phyloP scores from a whole-genome alignment of 1,140 invertebrate species.

The Acromyrmex echinatior region DNA sequence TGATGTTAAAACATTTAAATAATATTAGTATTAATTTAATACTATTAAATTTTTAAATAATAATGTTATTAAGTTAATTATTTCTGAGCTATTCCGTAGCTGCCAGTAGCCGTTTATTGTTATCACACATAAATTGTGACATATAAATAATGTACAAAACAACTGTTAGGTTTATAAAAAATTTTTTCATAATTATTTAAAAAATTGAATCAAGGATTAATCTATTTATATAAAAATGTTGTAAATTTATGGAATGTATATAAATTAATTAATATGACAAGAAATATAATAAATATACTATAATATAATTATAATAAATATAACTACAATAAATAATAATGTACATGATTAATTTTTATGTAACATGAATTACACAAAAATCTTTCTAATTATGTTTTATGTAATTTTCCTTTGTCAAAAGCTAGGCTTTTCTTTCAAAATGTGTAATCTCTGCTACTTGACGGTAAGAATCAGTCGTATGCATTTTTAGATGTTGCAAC shows the following conservation, averaged over 20 bases:
- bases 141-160: slow-evolving; percentile 27
- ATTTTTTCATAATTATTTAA: not conserved
- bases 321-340: too few species aligned
- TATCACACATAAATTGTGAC: not conserved
- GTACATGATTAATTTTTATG: not conserved
- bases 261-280: not conserved
- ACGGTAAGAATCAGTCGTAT: slow-evolving; percentile 29
- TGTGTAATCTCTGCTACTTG: not conserved
- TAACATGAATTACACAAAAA: not conserved
- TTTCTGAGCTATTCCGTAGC: not conserved
- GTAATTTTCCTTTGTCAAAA: not conserved
- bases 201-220: slow-evolving; percentile 13
- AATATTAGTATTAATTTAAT: slow-evolving; percentile 18
- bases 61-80: not conserved
- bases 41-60: not conserved
- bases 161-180: not conserved
- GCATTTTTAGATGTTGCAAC: slow-evolving; percentile 17
- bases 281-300: slow-evolving; percentile 4
- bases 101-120: not conserved
- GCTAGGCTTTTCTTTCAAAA: slow-evolving; percentile 11
- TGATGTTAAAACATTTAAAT: not conserved
- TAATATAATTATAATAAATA: too few species aligned
- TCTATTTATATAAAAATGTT: not conserved
- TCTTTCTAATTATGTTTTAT: too few species aligned
- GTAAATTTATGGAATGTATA: not conserved